Conservation (phyloP, 2,113 vertebrate species). For the Clarias magur region DNA sequence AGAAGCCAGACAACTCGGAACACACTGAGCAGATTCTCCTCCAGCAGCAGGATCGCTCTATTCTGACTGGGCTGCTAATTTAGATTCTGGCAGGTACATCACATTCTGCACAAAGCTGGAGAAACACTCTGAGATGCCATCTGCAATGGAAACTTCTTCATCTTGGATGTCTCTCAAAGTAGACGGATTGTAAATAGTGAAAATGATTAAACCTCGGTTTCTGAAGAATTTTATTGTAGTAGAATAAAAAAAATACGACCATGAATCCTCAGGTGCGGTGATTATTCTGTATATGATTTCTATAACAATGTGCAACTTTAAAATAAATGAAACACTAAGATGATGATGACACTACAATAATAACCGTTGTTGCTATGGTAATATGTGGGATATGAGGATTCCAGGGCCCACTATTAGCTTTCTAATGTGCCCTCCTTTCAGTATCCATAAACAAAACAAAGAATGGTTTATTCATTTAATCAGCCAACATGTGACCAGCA, state of each 20-base stretch:
- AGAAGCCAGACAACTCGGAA: conserved; percentile 12
- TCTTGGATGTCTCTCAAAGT: not conserved
- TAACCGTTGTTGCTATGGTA: not conserved
- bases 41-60: conserved; percentile 10
- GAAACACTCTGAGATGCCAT: conserved; percentile 21
- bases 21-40: not conserved
- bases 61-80: conserved; percentile 29
- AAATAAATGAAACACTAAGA: not conserved
- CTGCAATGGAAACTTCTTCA: not conserved
- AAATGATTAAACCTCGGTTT: not conserved
- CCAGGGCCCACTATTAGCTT: not conserved
- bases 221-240: not conserved
- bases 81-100: conserved; percentile 23
- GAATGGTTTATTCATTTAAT: not conserved
- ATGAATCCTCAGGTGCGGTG: not conserved
- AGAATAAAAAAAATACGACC: not conserved
- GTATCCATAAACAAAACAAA: not conserved
- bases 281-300: not conserved
- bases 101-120: not conserved
- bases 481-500: not conserved
- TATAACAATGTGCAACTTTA: not conserved
- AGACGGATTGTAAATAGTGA: conserved; percentile 8
- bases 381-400: not conserved
- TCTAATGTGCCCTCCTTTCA: not conserved
- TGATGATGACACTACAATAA: no score